These are phyloP conservation scores for Styela clava DNA, from an alignment of 23 tunicate genomes.

Conservation along the genomic window DNA sequence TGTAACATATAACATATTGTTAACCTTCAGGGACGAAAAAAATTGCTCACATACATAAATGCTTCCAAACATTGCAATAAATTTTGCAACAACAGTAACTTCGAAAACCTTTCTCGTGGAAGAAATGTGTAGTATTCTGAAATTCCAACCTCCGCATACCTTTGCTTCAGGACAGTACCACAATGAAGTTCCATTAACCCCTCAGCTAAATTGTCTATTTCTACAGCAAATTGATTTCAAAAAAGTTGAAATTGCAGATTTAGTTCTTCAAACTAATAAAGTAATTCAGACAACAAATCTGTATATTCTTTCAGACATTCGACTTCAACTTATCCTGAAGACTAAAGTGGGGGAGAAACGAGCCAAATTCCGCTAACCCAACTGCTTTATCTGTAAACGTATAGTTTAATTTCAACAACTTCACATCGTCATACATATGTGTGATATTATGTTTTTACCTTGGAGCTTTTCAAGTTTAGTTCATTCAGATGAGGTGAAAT, in stretches of 20 bases:
- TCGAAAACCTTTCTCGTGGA: constrained; percentile 54
- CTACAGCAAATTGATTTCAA: constrained; percentile 42
- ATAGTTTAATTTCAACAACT: constrained; percentile 34
- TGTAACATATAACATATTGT: too few species aligned
- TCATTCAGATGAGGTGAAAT: constrained; percentile 29
- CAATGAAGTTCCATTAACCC: constrained; percentile 46
- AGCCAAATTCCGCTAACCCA: constrained; percentile 26
- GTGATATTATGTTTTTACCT: constrained; percentile 48
- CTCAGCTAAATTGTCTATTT: constrained; percentile 32
- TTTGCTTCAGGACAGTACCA: constrained; percentile 51
- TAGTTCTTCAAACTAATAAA: constrained; percentile 38
- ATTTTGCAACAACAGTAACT: constrained; percentile 40
- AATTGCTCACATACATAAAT: constrained; percentile 62
- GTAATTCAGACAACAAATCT: constrained; percentile 22
- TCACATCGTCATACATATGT: constrained; percentile 30
- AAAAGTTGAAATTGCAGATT: constrained; percentile 36
- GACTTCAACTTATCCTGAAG: constrained; percentile 31
- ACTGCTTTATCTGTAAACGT: constrained; percentile 30
- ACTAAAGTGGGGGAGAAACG: constrained; percentile 35
- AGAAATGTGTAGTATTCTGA: constrained; percentile 43
- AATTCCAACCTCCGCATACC: constrained; percentile 45
- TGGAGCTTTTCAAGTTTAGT: constrained; percentile 28
- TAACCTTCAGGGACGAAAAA: constrained; percentile 38
- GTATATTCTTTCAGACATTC: constrained; percentile 35
- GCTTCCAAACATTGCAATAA: constrained; percentile 69